These are phyloP conservation scores for Oscheius onirici DNA, from an alignment of 2,888 invertebrate species.

Conservation along the genomic window DNA sequence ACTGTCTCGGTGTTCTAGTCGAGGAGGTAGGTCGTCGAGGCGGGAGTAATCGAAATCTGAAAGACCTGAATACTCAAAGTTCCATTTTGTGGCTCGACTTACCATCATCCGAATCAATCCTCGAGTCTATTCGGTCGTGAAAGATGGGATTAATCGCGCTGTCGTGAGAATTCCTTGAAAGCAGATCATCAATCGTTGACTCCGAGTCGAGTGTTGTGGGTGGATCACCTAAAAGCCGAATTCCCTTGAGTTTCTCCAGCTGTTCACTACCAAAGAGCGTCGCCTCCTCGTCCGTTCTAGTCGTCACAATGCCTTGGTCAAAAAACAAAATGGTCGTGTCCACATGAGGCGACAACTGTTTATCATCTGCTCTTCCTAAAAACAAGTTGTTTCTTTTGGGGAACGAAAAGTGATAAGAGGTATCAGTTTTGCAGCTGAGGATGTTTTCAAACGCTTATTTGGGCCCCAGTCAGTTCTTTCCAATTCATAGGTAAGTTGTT, in stretches of 20 bases:
- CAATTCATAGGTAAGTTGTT: too few relatives aligned
- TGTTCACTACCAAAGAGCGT: slow-evolving; percentile 6
- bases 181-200: slow-evolving; percentile 9
- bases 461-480: too few relatives aligned
- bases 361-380: slow-evolving; percentile 3
- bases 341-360: not conserved
- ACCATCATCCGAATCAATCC: slow-evolving; percentile 30
- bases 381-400: not conserved
- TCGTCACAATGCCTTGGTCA: not conserved
- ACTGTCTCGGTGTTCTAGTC: slow-evolving; percentile 10
- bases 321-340: slow-evolving; percentile 23
- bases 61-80: not conserved
- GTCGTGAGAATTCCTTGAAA: slow-evolving; percentile 12
- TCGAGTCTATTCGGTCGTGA: slow-evolving; percentile 26
- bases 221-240: slow-evolving; percentile 22
- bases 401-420: too few relatives aligned
- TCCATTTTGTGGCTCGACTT: not conserved
- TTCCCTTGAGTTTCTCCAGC: too few relatives aligned
- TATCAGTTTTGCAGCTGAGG: too few relatives aligned
- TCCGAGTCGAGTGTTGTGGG: slow-evolving; percentile 9
- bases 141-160: slow-evolving; percentile 11
- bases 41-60: slow-evolving; percentile 12
- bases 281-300: not conserved
- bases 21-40: not conserved
- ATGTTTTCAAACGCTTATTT: too few relatives aligned